Evolutionary conservation across 1,140 invertebrate genomes (phyloP).

Genomic region (Musca domestica): DNA sequence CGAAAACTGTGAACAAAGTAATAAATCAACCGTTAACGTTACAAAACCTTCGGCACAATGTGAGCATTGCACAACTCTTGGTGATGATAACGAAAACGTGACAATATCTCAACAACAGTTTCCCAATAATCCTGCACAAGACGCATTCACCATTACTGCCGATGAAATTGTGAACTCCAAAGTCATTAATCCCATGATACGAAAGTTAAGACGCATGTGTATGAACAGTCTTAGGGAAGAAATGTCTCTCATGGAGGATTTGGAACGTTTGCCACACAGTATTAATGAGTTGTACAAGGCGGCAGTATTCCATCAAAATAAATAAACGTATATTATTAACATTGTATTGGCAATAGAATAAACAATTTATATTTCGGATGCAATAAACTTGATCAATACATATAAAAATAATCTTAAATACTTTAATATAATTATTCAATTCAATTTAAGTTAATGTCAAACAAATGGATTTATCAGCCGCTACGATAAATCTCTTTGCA

Average conservation of each 20-base stretch:
- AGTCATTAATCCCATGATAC: constrained; percentile 35
- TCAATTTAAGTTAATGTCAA: too few species aligned
- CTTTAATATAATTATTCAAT: too few species aligned
- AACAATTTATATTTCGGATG: neutral
- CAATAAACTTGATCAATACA: neutral
- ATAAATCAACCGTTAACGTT: neutral
- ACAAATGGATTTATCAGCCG: constrained; percentile 28
- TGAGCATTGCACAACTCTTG: constrained; percentile 12
- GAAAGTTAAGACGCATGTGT: constrained; percentile 35
- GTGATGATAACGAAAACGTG: neutral
- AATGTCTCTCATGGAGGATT: constrained; percentile 33
- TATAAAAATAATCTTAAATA: neutral
- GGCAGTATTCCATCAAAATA: constrained; percentile 21
- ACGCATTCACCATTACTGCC: constrained; percentile 22
- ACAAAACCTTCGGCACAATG: neutral
- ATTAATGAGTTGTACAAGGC: constrained; percentile 33
- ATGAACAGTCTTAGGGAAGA: constrained; percentile 33
- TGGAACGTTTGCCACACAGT: constrained; percentile 31
- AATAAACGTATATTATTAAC: constrained; percentile 1
- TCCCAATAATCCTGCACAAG: constrained; percentile 9
- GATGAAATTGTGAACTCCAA: constrained; percentile 32
- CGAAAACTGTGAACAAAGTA: neutral
- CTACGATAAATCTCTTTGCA: constrained; percentile 42
- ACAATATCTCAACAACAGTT: neutral
- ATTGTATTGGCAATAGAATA: neutral